phyloP scores from a whole-genome alignment of 2,797 vertebrate species.

The Serranus cabrilla region DNA sequence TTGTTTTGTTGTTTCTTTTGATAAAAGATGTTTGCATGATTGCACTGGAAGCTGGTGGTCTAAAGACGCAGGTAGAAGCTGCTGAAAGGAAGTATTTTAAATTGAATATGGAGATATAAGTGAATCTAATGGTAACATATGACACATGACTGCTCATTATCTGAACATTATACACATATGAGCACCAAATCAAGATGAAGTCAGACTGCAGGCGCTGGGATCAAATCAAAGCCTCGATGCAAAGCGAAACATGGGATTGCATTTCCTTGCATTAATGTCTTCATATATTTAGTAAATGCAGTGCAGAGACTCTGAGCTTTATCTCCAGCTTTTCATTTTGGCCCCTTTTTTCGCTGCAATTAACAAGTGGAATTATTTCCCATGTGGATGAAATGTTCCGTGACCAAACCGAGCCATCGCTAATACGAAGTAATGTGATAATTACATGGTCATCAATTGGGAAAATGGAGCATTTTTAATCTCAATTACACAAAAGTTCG shows the following conservation, averaged over 20 bases:
- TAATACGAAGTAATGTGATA: constrained; percentile 63
- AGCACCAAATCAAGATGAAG: not conserved
- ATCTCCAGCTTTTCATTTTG: constrained; percentile 28
- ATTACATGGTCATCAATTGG: constrained; percentile 71
- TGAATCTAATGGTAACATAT: not conserved
- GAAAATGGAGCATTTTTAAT: constrained; percentile 71
- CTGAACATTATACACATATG: not conserved
- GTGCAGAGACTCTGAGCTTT: not conserved
- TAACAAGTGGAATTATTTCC: constrained; percentile 66
- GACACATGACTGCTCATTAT: not conserved
- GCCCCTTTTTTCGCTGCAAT: constrained; percentile 49
- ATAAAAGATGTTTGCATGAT: not conserved
- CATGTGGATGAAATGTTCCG: constrained; percentile 62
- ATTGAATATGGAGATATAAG: not conserved
- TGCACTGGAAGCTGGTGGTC: not conserved
- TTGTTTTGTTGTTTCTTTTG: no score
- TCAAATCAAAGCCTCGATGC: not conserved
- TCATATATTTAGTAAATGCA: constrained; percentile 7
- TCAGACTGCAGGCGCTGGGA: not conserved
- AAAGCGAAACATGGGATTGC: not conserved
- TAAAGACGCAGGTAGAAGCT: no score
- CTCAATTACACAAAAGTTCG: constrained; percentile 67
- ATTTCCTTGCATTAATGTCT: not conserved
- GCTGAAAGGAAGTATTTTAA: not conserved
- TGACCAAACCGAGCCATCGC: constrained; percentile 59